phyloP scores from a whole-genome alignment of 2,797 vertebrate species.

The Sebastiscus albofasciatus region DNA sequence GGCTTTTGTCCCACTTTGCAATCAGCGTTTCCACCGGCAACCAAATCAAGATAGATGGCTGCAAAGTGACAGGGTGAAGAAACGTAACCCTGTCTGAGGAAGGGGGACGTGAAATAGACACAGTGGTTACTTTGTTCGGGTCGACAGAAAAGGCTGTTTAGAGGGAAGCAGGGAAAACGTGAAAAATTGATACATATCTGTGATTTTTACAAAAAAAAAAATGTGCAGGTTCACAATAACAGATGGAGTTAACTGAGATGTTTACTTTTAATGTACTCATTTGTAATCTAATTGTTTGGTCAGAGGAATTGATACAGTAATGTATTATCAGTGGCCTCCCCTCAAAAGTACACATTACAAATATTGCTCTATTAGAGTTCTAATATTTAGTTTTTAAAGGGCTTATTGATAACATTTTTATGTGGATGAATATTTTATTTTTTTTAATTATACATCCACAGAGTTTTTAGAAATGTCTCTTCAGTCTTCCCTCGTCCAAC shows the following conservation, averaged over 20 bases:
- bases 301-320: background rate
- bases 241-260: background rate
- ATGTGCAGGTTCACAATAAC: background rate
- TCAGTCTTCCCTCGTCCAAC: too few relatives aligned
- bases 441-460: too few relatives aligned
- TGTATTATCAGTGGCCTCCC: background rate
- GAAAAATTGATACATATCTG: background rate
- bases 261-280: background rate
- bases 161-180: background rate
- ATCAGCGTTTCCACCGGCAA: slow-evolving; percentile 60
- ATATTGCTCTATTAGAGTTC: background rate
- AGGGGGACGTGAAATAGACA: slow-evolving; percentile 31
- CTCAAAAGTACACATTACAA: background rate
- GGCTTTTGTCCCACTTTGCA: slow-evolving; percentile 64
- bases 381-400: background rate
- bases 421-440: fast-evolving
- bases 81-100: background rate
- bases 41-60: slow-evolving; percentile 67
- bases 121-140: slow-evolving; percentile 11
- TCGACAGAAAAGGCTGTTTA: background rate
- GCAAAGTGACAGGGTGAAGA: slow-evolving; percentile 38
- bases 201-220: background rate
- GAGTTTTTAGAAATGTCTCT: too few relatives aligned
- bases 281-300: background rate
- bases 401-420: too few relatives aligned